These are phyloP conservation scores for Petrocephalus sullivani DNA, from an alignment of 2,797 vertebrate species.

Conservation along the genomic window DNA sequence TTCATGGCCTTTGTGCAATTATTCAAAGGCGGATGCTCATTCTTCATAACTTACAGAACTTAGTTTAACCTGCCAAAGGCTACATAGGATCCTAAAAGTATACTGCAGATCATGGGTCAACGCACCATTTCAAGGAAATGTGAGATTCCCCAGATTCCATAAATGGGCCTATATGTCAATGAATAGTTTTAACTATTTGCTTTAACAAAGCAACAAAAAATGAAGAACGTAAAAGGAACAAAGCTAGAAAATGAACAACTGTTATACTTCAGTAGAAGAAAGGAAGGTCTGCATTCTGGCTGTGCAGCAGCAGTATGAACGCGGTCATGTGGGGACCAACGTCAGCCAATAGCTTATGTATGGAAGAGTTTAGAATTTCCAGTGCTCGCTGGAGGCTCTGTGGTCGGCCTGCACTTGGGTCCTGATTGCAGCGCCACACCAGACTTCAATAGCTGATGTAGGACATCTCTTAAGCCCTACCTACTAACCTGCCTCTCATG, in stretches of 20 bases:
- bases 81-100: too few species aligned
- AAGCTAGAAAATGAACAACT: not conserved
- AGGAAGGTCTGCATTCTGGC: not conserved
- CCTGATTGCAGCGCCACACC: conserved; percentile 12
- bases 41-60: too few species aligned
- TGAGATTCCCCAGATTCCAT: too few species aligned
- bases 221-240: not conserved
- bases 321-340: not conserved
- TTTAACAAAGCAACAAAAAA: not conserved
- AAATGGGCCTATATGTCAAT: too few species aligned
- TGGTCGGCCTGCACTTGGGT: not conserved
- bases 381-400: conserved; percentile 9
- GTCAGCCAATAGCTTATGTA: not conserved
- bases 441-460: conserved; percentile 15
- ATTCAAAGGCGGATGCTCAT: too few species aligned
- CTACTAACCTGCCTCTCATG: not conserved
- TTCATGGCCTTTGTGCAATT: too few species aligned
- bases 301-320: not conserved
- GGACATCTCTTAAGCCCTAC: not conserved
- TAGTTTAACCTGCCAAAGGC: too few species aligned
- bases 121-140: too few species aligned
- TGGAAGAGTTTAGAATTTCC: not conserved
- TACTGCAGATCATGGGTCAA: too few species aligned
- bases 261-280: not conserved
- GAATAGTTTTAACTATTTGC: too few species aligned